Evolutionary conservation across 2,797 vertebrate species (phyloP), one percentile per base, ranked within the genome.

Genomic region (Muraenolepis orangiensis): DNA sequence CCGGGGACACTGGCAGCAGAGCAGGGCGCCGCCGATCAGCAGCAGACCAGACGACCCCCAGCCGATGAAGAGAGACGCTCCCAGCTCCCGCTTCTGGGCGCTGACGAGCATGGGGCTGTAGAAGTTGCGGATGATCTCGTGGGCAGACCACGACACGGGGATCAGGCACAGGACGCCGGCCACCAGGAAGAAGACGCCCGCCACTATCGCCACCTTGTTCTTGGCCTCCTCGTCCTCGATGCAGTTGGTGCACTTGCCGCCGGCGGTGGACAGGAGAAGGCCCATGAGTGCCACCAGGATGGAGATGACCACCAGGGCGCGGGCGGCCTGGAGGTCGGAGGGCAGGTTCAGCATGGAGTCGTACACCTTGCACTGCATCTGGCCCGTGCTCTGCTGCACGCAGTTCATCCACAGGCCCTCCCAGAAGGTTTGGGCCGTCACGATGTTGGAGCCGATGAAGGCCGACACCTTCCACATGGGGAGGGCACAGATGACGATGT

Each of bases 391-490:
- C 85, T 94, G 93, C 82, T 46, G 81, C 70, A 94, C 91, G 0
- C 93, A 94, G 71, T 81, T 94, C 93, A 94, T 94, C 93, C 93
- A 94, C 23, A 94, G 84, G 32, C 93, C 93, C 69, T 94, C 92
- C 93, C 93, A 94, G 86, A 89, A 91, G 69, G 70, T 73, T 82
- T 94, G 93, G 0, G 93, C 91, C 0, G 91, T 93, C 72, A 94
- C 86, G 0, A 94, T 93, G 86, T 92, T 94, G 87, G 64, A 92
- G 4, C 93, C 93, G 1, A 94, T 85, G 75, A 94, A 94, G 1
- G 93, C 93, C 0, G 93, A 89, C 31, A 94, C 93, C 66, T 85
- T 92, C 93, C 93, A 93, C 93, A 94, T 91, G 1, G 93, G 93
- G 28, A 94, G 80, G 0, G 89, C 91, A 0, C 93, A 94, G 46